phyloP scores from a whole-genome alignment of 2,888 invertebrate species.

The Drosophila neotestacea region DNA sequence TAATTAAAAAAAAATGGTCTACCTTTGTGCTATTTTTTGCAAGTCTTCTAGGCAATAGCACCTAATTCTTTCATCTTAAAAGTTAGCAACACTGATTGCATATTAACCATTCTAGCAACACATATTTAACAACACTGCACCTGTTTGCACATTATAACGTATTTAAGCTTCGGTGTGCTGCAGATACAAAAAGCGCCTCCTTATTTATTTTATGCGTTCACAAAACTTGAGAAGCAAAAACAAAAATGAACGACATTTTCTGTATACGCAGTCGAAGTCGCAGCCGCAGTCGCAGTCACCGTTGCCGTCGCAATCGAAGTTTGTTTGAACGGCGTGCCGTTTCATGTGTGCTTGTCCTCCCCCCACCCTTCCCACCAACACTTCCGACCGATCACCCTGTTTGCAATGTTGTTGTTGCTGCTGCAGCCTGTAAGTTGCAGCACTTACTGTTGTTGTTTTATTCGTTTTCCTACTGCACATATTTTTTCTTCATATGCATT shows the following conservation, averaged over 20 bases:
- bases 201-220: constrained; percentile 69
- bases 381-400: constrained; percentile 5
- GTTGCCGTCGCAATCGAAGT: constrained; percentile 23
- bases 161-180: constrained; percentile 27
- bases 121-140: constrained; percentile 5
- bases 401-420: constrained; percentile 12
- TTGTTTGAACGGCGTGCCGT: constrained; percentile 44
- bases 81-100: not conserved
- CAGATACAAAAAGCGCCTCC: constrained; percentile 10
- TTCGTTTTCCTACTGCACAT: constrained; percentile 55
- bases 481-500: constrained; percentile 72
- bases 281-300: constrained; percentile 15
- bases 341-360: constrained; percentile 16
- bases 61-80: too few relatives aligned
- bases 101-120: not conserved
- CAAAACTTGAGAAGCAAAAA: constrained; percentile 62
- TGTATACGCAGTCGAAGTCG: constrained; percentile 54
- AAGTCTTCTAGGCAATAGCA: too few relatives aligned
- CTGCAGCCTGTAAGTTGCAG: constrained; percentile 37
- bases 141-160: constrained; percentile 22
- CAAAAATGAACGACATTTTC: constrained; percentile 72
- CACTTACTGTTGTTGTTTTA: constrained; percentile 51
- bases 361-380: not conserved
- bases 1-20: too few relatives aligned
- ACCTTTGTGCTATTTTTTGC: too few relatives aligned